Base-by-base conservation (phyloP, 2,888 invertebrate species). In the Pollenia labialis region DNA sequence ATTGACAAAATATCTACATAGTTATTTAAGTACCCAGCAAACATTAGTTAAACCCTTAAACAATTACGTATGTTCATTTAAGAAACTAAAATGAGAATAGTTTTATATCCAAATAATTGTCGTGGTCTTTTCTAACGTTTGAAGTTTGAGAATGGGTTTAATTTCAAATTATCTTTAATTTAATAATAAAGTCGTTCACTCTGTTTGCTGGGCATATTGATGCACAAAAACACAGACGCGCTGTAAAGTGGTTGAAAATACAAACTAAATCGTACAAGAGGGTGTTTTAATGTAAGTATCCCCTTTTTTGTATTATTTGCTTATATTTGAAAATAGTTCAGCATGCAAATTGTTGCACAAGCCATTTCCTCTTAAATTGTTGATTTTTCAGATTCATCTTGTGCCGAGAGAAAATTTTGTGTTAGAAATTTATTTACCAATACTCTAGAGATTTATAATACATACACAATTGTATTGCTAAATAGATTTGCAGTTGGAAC, bases 401-500 rank as follows among this genome's bases (percentile, higher is more conserved):
- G 12, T 75, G 50, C 62, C 40, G 69, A 58, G 72, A 44, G 46
- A 14, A 58, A 58, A 23, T 72, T 72, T 72, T 64, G 66, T 68
- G 56, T 68, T 56, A 32, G 54, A 62, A 81, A 81, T 72, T 72
- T 81, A 81, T 72, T 81, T 66, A 56, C 71, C 72, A 81, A 64
- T 56, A 81, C 72, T 81, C 64, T 46, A 64, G 81, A 62, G 71
- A 80, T 71, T 71, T 71, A 64, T 71, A 71, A 71, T 80, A 80
- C 71, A 80, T 46, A 62, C 40, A 50, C 32, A 50, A 23, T 23
- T 2, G 23, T 3, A 23, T 23, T 2, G 3, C 23, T 2, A 32
- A 32, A 32, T 32, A 69, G 3, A 32, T 7, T 23, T 1, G n/a
- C 3, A 69, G 16, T 69, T 12, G 7, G n/a, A 54, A 23, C 74